A percentile compares a stretch with the other conserved stretches of the same genome.
These are phyloP conservation scores for Acridotheres tristis DNA, from an alignment of 2,797 vertebrate genomes.

Conservation along the genomic window DNA sequence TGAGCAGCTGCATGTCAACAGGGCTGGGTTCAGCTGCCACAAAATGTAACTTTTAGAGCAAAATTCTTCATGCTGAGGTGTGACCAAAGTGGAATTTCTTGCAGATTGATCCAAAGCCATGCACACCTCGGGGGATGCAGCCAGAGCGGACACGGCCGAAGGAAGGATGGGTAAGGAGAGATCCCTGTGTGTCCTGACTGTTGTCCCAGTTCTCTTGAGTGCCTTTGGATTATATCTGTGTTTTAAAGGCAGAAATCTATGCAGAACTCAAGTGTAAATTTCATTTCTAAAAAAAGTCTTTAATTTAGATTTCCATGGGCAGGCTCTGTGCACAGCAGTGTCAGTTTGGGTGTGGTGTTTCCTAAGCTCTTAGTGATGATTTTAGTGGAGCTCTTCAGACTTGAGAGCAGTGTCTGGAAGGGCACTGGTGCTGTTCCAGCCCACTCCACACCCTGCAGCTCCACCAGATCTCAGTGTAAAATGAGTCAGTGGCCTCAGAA, in stretches of 20 bases:
- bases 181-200: not conserved
- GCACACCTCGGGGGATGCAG: slow-evolving; percentile 98
- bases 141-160: slow-evolving; percentile 94
- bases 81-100: slow-evolving; percentile 51
- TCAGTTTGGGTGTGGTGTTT: not conserved
- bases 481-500: not conserved
- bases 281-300: not conserved
- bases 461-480: not conserved
- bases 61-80: not conserved
- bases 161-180: slow-evolving; percentile 95
- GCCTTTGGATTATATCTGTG: not conserved
- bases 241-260: not conserved
- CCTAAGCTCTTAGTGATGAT: not conserved
- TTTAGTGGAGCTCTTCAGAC: not conserved
- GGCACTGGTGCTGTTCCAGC: not conserved
- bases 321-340: not conserved
- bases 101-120: slow-evolving; percentile 99
- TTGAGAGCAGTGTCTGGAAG: not conserved
- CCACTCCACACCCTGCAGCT: not conserved
- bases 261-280: not conserved
- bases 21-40: not conserved
- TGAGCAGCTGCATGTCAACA: not conserved
- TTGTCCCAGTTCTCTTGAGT: not conserved
- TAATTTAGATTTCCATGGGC: not conserved
- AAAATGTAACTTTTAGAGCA: not conserved